These are phyloP conservation scores for Chalcosyrphus nemorum DNA, from an alignment of 2,888 invertebrate species.

Conservation along the genomic window DNA sequence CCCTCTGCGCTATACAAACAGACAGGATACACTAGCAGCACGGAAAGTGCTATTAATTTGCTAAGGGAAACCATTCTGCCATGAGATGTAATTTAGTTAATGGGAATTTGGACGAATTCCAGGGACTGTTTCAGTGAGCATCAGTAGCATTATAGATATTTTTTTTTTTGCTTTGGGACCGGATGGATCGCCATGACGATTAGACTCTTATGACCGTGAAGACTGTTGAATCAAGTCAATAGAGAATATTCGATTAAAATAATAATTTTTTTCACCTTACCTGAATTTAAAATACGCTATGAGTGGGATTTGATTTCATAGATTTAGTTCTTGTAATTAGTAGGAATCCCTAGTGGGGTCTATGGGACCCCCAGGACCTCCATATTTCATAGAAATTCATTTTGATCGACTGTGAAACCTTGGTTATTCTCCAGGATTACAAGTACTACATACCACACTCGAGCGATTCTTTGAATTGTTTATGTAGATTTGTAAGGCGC, in stretches of 20 bases:
- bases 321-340: background rate
- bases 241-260: constrained; percentile 35
- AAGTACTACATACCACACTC: too few species aligned
- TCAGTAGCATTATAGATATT: background rate
- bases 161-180: background rate
- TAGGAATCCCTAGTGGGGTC: too few species aligned
- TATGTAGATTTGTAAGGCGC: too few species aligned
- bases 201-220: constrained; percentile 3
- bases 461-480: background rate
- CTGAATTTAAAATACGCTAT: background rate
- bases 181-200: background rate
- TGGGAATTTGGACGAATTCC: constrained; percentile 47
- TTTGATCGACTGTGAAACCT: background rate
- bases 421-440: too few species aligned
- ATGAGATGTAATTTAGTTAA: constrained; percentile 62
- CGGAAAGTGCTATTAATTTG: constrained; percentile 55
- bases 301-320: background rate
- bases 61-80: constrained; percentile 26
- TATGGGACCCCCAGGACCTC: too few species aligned
- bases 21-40: background rate
- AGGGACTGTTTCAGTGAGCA: constrained; percentile 14
- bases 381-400: background rate
- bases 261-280: constrained; percentile 27
- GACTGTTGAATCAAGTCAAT: constrained; percentile 20
- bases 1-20: background rate